Conservation (phyloP, 1,140 invertebrate species). For the Brachionus calyciflorus region DNA sequence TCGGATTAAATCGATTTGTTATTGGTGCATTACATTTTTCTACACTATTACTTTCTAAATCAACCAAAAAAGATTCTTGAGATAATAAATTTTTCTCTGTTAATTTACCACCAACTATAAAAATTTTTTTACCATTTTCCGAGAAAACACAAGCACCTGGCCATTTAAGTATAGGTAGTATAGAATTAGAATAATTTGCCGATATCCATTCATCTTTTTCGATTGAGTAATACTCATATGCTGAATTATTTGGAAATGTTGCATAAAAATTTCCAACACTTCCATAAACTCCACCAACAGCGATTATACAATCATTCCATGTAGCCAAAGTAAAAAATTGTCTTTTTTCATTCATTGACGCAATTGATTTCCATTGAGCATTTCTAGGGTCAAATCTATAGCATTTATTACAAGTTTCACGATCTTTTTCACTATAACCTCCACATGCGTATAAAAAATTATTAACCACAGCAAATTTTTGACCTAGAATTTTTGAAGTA, state of each 20-base stretch:
- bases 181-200: background rate
- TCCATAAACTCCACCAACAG: slow-evolving; percentile 42
- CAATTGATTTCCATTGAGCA: slow-evolving; percentile 58
- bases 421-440: slow-evolving; percentile 57
- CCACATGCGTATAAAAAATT: slow-evolving; percentile 61
- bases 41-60: background rate
- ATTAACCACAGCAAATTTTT: slow-evolving; percentile 53
- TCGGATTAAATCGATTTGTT: slow-evolving; percentile 44
- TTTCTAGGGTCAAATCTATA: slow-evolving; percentile 60
- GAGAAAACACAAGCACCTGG: slow-evolving; percentile 38
- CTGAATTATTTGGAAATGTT: slow-evolving; percentile 18
- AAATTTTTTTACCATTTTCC: background rate
- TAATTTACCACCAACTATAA: slow-evolving; percentile 40
- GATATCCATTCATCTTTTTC: slow-evolving; percentile 32
- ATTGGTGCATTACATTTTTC: slow-evolving; percentile 5
- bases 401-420: slow-evolving; percentile 58
- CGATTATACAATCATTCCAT: slow-evolving; percentile 10
- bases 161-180: slow-evolving; percentile 42
- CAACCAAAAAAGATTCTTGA: slow-evolving; percentile 14
- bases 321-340: slow-evolving; percentile 58
- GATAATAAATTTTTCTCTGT: slow-evolving; percentile 11
- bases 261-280: slow-evolving; percentile 47
- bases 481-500: slow-evolving; percentile 26
- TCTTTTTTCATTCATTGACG: slow-evolving; percentile 58
- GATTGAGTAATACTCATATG: slow-evolving; percentile 29